Base-by-base conservation (phyloP, 1,140 invertebrate species). In the Papilio machaon region DNA sequence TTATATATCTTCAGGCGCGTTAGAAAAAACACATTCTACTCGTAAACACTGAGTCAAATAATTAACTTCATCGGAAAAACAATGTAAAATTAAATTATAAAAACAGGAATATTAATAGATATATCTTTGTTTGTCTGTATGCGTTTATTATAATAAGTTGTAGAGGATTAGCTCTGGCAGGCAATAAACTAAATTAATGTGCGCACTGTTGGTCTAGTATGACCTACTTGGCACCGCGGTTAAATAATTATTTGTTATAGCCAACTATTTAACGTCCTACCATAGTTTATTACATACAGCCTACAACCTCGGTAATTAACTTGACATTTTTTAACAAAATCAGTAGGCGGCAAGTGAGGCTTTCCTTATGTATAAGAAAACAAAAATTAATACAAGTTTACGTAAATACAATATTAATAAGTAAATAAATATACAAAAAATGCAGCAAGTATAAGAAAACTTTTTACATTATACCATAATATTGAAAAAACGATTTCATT, bases 241-340 rank as follows among this genome's bases (percentile, higher is more conserved):
- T 38, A 70, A 70, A 70, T 70, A 70, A 70, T 70, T 70, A 70
- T 70, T 70, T 70, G 64, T 70, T 70, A 70, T 70, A 70, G 64
- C 64, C 64, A 70, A 70, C 64, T 70, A 70, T 70, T 70, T 70
- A 70, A 35, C 30, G 64, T 70, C 23, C 64, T 38, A 35, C 10
- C 30, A 70, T 70, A 35, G 64, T 70, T 70, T 70, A 70, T 70
- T 70, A 70, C 60, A 9, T 35, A 70, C 64, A 70, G 64, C 64
- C 64, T 17, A 70, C 64, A 35, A 35, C 30, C 30, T 2, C 30
- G 23, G 64, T 15, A 70, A 70, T 70, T 70, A 35, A 67, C 64
- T 35, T 38, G 30, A 4, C 30, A 38, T 38, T 70, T 70, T 70
- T 10, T 60, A n/a, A 60, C 23, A 30, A n/a, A n/a, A 60, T 30